Evolutionary conservation across 2,113 vertebrate genomes (phyloP).

Genomic region (Talpa occidentalis): DNA sequence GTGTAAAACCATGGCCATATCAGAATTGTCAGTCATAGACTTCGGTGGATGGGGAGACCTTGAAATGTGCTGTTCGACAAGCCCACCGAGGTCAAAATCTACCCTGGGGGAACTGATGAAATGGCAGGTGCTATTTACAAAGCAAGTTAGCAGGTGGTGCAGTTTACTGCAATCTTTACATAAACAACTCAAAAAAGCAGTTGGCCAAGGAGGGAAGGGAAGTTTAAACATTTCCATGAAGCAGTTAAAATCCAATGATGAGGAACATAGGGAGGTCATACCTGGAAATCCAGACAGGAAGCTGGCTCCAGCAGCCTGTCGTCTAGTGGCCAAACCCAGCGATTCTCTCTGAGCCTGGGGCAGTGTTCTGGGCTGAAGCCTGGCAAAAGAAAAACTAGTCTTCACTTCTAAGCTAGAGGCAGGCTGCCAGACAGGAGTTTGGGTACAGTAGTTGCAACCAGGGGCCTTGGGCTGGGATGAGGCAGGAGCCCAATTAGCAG

Average conservation of each 20-base stretch:
- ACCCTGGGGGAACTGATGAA: neutral
- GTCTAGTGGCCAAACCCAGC: neutral
- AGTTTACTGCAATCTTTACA: neutral
- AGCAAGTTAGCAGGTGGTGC: neutral
- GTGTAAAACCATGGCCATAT: neutral
- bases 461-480: neutral
- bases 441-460: neutral
- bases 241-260: neutral
- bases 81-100: neutral
- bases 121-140: neutral
- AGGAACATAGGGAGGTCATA: neutral
- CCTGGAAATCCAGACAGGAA: constrained; percentile 56
- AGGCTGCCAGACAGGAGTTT: neutral
- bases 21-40: neutral
- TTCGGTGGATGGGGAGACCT: neutral
- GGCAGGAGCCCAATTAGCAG: neutral
- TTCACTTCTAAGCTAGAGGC: neutral
- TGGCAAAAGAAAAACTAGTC: neutral
- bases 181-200: neutral
- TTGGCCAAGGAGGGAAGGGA: neutral
- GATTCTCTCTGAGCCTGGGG: neutral
- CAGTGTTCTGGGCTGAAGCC: neutral
- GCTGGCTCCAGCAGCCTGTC: neutral
- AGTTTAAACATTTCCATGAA: neutral
- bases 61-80: neutral